Percentiles rank a stretch among this genome's conserved stretches.
Conservation (phyloP, 2,113 vertebrate species). For the Etheostoma cragini region DNA sequence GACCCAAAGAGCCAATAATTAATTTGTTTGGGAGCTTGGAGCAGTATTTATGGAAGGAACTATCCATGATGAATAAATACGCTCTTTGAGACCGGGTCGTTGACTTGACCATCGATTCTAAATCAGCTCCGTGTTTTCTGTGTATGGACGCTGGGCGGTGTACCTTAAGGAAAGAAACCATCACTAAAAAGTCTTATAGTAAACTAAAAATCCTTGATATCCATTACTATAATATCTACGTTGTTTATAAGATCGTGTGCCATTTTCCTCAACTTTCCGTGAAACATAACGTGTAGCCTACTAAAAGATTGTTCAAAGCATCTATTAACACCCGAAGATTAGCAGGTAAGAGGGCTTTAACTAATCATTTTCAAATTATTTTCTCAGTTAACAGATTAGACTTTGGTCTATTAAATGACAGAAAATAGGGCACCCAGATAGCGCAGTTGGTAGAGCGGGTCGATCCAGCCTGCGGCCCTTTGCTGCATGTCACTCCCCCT, state of each 20-base stretch:
- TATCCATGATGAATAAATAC: conserved; percentile 8
- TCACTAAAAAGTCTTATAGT: neutral
- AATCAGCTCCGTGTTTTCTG: neutral
- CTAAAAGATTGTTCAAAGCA: neutral
- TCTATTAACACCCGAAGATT: neutral
- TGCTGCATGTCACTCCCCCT: no score
- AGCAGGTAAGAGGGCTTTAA: neutral
- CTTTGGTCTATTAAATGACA: neutral
- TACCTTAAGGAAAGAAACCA: neutral
- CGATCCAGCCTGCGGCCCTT: no score
- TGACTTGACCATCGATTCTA: neutral
- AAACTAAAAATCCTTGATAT: neutral
- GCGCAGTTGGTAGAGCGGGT: no score
- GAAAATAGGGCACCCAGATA: no score
- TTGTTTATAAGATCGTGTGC: neutral
- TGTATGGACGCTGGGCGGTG: neutral
- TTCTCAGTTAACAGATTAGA: neutral
- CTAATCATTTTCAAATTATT: neutral
- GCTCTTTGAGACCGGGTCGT: neutral
- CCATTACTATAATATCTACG: neutral
- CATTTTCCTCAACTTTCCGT: neutral
- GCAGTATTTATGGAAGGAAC: neutral
- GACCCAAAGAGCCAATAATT: conserved; percentile 17
- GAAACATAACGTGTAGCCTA: neutral
- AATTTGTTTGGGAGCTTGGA: conserved; percentile 7